Conservation (phyloP, 2,888 invertebrate genomes). For the Amblyjoppa fuscipennis region DNA sequence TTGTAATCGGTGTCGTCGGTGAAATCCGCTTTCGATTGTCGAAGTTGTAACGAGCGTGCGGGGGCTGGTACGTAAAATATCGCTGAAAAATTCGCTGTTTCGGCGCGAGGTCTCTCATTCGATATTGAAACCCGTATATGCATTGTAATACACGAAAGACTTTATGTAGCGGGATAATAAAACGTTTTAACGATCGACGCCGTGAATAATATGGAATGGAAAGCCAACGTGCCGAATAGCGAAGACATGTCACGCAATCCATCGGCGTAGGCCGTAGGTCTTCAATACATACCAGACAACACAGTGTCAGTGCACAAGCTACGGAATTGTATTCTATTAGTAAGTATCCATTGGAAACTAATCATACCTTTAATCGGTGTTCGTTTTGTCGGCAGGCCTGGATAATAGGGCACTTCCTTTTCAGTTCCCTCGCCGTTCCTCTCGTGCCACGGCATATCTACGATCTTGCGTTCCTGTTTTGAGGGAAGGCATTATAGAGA, state of each 20-base stretch:
- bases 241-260: constrained; percentile 46
- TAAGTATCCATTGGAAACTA: constrained; percentile 74
- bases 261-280: constrained; percentile 70
- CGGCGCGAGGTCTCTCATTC: constrained; percentile 32
- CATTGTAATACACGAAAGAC: too few species aligned
- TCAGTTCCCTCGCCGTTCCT: constrained; percentile 86
- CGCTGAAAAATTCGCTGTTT: constrained; percentile 62
- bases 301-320: constrained; percentile 83
- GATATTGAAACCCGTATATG: not conserved
- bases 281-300: constrained; percentile 84
- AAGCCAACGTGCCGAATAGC: constrained; percentile 36
- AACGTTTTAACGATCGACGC: too few species aligned
- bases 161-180: too few species aligned
- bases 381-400: constrained; percentile 91
- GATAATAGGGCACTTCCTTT: constrained; percentile 89
- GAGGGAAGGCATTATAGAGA: constrained; percentile 68
- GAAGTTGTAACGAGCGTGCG: constrained; percentile 16
- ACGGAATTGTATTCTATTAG: constrained; percentile 83
- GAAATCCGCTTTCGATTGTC: constrained; percentile 28
- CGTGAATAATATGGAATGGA: not conserved
- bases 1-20: constrained; percentile 16
- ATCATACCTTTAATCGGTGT: constrained; percentile 92
- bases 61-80: constrained; percentile 44
- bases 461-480: constrained; percentile 87
- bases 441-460: constrained; percentile 93